These are phyloP conservation scores for Heliconius melpomene DNA, from an alignment of 1,140 invertebrate species.

Conservation along the genomic window DNA sequence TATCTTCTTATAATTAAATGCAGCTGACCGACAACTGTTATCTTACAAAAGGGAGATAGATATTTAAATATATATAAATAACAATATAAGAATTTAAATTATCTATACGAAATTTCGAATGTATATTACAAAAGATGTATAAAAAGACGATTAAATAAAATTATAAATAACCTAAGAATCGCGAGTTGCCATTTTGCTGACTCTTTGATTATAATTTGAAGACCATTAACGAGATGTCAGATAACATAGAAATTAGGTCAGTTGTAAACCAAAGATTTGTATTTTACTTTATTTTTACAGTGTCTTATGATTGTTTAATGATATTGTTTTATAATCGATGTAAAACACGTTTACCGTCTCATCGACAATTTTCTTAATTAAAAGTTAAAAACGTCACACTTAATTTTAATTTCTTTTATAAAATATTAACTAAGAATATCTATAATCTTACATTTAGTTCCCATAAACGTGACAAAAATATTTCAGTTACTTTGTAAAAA, in stretches of 20 bases:
- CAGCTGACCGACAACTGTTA: background rate
- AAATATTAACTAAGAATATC: background rate
- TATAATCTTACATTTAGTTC: background rate
- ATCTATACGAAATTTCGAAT: no score
- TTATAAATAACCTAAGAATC: background rate
- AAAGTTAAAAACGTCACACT: conserved; percentile 7
- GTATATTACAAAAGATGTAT: no score
- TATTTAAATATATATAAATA: background rate
- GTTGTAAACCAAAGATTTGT: conserved; percentile 35
- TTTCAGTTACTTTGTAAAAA: background rate
- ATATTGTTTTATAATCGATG: background rate
- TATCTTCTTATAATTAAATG: background rate
- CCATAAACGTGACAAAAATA: conserved; percentile 6
- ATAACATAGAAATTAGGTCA: conserved; percentile 24
- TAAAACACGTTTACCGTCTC: conserved; percentile 16
- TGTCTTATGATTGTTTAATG: background rate
- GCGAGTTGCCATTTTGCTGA: background rate
- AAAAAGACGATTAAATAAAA: no score
- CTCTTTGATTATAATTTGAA: background rate
- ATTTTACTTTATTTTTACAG: background rate
- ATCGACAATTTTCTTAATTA: background rate
- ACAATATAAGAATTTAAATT: background rate
- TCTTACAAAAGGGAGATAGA: background rate
- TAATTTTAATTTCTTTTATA: background rate
- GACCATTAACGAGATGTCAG: conserved; percentile 15